These are phyloP conservation scores for Crotophaga sulcirostris DNA, from an alignment of 2,113 vertebrate genomes.

Conservation along the genomic window DNA sequence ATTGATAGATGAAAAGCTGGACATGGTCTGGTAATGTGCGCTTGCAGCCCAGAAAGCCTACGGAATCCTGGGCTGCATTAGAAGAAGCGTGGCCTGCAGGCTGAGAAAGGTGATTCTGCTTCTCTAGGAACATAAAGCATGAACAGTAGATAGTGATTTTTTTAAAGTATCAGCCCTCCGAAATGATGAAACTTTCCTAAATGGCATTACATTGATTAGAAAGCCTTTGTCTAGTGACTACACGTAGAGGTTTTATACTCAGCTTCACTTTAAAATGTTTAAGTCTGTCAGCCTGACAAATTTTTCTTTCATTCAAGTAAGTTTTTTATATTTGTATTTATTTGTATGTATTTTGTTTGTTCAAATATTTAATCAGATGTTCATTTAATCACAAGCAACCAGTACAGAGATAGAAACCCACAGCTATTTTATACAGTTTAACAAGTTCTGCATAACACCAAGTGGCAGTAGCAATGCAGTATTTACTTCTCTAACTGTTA, in stretches of 20 bases:
- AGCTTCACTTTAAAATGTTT: slow-evolving; percentile 44
- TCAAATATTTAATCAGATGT: slow-evolving; percentile 52
- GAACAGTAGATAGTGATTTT: background rate
- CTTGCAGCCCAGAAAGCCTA: too few relatives aligned
- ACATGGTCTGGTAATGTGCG: too few relatives aligned
- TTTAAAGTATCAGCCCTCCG: background rate
- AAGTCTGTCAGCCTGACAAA: slow-evolving; percentile 49
- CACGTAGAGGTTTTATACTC: background rate
- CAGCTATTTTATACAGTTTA: slow-evolving; percentile 25
- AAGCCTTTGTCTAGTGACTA: slow-evolving; percentile 23
- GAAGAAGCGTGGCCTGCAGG: too few relatives aligned
- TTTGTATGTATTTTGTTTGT: slow-evolving; percentile 61
- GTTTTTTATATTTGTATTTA: slow-evolving; percentile 51
- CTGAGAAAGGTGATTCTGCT: background rate
- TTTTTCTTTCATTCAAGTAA: slow-evolving; percentile 50
- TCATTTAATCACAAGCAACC: background rate
- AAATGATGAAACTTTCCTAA: slow-evolving; percentile 18
- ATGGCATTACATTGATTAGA: slow-evolving; percentile 39
- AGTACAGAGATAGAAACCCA: background rate
- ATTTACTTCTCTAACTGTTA: background rate
- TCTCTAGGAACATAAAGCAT: slow-evolving; percentile 3
- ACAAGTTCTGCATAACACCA: slow-evolving; percentile 38
- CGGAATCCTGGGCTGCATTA: too few relatives aligned
- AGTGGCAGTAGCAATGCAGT: slow-evolving; percentile 41
- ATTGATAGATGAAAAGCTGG: too few relatives aligned